These are phyloP conservation scores for Drosophila prostipennis DNA, from an alignment of 2,888 invertebrate genomes.

Conservation along the genomic window DNA sequence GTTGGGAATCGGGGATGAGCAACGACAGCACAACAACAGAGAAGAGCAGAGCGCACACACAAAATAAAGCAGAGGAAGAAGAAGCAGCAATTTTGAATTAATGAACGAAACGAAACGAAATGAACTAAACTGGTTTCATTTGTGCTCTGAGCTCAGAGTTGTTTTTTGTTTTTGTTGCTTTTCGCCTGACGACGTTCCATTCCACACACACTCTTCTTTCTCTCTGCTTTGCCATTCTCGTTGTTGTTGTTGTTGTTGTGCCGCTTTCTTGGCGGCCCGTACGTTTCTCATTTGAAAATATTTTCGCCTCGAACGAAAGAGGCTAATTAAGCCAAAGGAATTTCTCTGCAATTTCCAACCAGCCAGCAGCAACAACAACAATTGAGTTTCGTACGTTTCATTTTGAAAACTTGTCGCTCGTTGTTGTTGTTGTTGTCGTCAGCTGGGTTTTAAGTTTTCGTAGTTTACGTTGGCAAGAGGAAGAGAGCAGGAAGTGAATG, in stretches of 20 bases:
- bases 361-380: constrained; percentile 46
- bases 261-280: constrained; percentile 77
- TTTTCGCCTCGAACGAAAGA: constrained; percentile 80
- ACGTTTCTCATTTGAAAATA: constrained; percentile 78
- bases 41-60: constrained; percentile 49
- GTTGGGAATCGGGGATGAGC: constrained; percentile 40
- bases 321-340: constrained; percentile 82
- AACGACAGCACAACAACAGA: constrained; percentile 57
- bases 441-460: constrained; percentile 40
- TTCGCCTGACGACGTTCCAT: constrained; percentile 24
- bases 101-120: constrained; percentile 82
- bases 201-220: constrained; percentile 15
- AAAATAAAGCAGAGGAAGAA: constrained; percentile 42
- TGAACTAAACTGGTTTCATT: constrained; percentile 82
- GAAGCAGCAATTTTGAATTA: constrained; percentile 76
- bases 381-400: constrained; percentile 62
- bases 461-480: constrained; percentile 24
- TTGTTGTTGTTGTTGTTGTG: constrained; percentile 55
- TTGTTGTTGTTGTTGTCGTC: constrained; percentile 57
- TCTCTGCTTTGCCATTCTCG: constrained; percentile 29
- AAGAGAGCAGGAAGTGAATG: constrained; percentile 51
- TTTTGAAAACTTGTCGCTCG: constrained; percentile 72
- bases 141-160: constrained; percentile 75
- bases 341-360: constrained; percentile 77
- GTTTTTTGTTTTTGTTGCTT: constrained; percentile 60